Conservation (phyloP, 2,888 invertebrate genomes). For the Argynnis bischoffii region DNA sequence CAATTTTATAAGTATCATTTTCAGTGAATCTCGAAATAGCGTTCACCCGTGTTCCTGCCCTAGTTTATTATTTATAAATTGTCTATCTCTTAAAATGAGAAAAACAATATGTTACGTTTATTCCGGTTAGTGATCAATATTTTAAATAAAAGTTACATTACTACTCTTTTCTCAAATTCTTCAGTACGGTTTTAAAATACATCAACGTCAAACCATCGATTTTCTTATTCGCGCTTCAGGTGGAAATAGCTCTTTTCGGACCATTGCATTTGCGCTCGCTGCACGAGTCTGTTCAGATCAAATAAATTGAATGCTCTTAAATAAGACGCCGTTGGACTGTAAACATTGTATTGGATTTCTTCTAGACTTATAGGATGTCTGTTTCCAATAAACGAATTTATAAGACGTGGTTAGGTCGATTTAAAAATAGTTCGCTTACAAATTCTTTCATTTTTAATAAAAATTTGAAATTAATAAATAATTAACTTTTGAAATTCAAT, state of each 20-base stretch:
- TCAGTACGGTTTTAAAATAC: slow-evolving; percentile 30
- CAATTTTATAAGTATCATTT: slow-evolving; percentile 6
- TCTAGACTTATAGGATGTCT: slow-evolving; percentile 33
- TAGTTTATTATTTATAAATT: not conserved
- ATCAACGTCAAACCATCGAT: slow-evolving; percentile 47
- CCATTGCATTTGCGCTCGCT: slow-evolving; percentile 54
- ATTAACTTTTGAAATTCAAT: no score
- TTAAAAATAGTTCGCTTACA: not conserved
- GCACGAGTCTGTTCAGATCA: slow-evolving; percentile 52
- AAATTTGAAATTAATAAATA: no score
- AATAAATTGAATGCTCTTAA: slow-evolving; percentile 61
- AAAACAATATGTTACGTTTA: no score
- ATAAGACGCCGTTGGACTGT: slow-evolving; percentile 44
- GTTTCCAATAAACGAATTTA: slow-evolving; percentile 33
- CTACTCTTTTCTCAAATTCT: not conserved
- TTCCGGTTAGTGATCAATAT: not conserved
- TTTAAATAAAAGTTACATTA: not conserved
- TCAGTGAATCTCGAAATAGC: slow-evolving; percentile 8
- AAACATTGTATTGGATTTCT: slow-evolving; percentile 48
- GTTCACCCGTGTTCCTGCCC: slow-evolving; percentile 5
- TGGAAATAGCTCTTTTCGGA: slow-evolving; percentile 64
- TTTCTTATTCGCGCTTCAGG: slow-evolving; percentile 55
- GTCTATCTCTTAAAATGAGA: no score
- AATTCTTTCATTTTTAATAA: no score
- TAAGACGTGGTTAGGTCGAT: slow-evolving; percentile 7